Evolutionary conservation across 1,140 invertebrate genomes (phyloP), one percentile per base, ranked within the genome.

Genomic region (Caenorhabditis elegans): DNA sequence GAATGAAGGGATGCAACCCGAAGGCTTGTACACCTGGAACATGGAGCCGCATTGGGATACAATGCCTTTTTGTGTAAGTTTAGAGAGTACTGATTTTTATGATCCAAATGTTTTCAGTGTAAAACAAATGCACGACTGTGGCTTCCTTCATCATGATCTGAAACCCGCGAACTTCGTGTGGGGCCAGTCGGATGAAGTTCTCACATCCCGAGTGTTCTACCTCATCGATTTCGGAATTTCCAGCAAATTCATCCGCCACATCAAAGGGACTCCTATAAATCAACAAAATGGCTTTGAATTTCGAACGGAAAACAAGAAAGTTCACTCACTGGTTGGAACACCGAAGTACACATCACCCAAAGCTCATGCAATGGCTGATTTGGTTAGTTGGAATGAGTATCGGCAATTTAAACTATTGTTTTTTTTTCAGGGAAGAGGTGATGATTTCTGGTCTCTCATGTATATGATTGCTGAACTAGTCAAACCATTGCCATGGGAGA

Each of bases 391-490:
- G n/a, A n/a, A n/a, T n/a, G n/a, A n/a, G n/a, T n/a, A n/a, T n/a
- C n/a, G n/a, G 39, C 39, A 43, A 43, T 5, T 5, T 5, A 43
- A 43, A 15, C 39, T 8, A 8, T 43, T 43, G 15, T 8, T 5
- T 8, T 26, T 24, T 2, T 53, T 53, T 24, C 77, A 79, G 60
- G 46, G 81, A 24, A 39, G 82, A 31, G 13, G 55, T 0, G 82
- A 83, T 47, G 82, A 83, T 51, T 17, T 80, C 19, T 83, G 82
- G 82, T 48, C 48, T 26, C 48, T 60, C 34, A 47, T 83, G 24
- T 83, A 83, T 49, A 79, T 83, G 82, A 28, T 80, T 17, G 82
- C 53, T 19, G 82, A 83, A 43, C 17, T 83, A 36, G 28, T 51
- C 8, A 36, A 76, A 28, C 43, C 34, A 24, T 60, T 83, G n/a